Evolutionary conservation across 1,140 invertebrate species (phyloP).

Genomic region (Augochlora pura): DNA sequence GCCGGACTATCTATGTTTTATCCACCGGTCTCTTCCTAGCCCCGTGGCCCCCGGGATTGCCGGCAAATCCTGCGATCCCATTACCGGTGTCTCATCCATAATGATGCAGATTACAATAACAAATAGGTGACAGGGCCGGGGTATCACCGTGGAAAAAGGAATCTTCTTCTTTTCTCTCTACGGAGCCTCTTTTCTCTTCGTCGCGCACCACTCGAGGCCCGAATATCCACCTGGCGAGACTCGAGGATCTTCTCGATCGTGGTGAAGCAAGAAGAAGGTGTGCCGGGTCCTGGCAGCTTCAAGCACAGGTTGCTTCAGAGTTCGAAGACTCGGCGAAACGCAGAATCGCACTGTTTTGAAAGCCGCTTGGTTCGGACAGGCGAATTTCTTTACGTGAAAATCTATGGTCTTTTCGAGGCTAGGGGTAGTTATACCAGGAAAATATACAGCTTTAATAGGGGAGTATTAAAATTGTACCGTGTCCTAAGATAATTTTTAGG

Average conservation of each 20-base stretch:
- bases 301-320: slow-evolving; percentile 22
- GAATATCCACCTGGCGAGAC: slow-evolving; percentile 26
- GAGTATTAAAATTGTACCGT: too few relatives aligned
- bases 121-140: slow-evolving; percentile 70
- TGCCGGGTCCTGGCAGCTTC: slow-evolving; percentile 27
- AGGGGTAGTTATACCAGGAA: too few relatives aligned
- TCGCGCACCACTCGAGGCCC: neutral
- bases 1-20: neutral
- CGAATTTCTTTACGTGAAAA: too few relatives aligned
- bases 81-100: slow-evolving; percentile 77
- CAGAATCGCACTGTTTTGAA: neutral
- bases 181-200: too few relatives aligned
- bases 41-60: slow-evolving; percentile 43
- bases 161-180: too few relatives aligned
- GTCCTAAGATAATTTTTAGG: too few relatives aligned
- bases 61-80: slow-evolving; percentile 71
- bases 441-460: too few relatives aligned
- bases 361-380: too few relatives aligned
- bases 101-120: slow-evolving; percentile 78
- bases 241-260: slow-evolving; percentile 39
- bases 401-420: too few relatives aligned
- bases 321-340: too few relatives aligned
- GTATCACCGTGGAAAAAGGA: too few relatives aligned
- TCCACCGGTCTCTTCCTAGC: neutral
- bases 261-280: slow-evolving; percentile 37